Evolutionary conservation across 2,888 invertebrate genomes (phyloP).

Genomic region (Meta bourneti): DNA sequence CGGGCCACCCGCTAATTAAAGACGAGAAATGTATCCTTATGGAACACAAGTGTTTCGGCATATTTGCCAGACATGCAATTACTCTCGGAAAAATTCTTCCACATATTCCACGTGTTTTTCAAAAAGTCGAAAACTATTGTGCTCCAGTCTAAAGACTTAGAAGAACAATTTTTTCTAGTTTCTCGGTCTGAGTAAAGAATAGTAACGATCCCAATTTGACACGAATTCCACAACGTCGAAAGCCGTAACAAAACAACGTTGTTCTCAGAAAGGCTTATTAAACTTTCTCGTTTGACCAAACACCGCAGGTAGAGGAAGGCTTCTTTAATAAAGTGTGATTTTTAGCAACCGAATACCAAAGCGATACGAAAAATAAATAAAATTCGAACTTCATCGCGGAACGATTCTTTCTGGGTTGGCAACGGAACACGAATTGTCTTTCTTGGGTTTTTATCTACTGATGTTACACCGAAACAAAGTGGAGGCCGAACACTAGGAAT

Average conservation of each 20-base stretch:
- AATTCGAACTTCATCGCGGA: not conserved
- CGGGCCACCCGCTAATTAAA: too few species aligned
- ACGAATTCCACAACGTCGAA: not conserved
- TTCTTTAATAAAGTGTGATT: not conserved
- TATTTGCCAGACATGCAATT: too few species aligned
- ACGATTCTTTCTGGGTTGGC: not conserved
- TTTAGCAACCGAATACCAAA: not conserved
- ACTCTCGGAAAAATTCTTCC: too few species aligned
- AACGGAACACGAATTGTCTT: conserved; percentile 9
- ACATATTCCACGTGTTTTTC: not conserved
- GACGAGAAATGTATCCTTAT: too few species aligned
- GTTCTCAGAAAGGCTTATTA: not conserved
- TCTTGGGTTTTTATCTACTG: conserved; percentile 44
- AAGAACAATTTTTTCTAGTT: not conserved
- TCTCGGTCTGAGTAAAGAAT: not conserved
- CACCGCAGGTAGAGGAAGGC: not conserved
- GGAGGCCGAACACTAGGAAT: not conserved
- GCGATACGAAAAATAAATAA: not conserved
- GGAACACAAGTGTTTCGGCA: too few species aligned
- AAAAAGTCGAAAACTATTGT: not conserved
- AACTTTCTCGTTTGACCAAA: not conserved
- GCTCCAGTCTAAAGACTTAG: not conserved
- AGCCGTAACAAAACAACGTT: not conserved
- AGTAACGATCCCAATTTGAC: not conserved
- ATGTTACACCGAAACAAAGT: conserved; percentile 33